Evolutionary conservation across 2,797 vertebrate genomes (phyloP), one percentile per base, ranked within the genome.

Genomic region (Urosaurus nigricauda): DNA sequence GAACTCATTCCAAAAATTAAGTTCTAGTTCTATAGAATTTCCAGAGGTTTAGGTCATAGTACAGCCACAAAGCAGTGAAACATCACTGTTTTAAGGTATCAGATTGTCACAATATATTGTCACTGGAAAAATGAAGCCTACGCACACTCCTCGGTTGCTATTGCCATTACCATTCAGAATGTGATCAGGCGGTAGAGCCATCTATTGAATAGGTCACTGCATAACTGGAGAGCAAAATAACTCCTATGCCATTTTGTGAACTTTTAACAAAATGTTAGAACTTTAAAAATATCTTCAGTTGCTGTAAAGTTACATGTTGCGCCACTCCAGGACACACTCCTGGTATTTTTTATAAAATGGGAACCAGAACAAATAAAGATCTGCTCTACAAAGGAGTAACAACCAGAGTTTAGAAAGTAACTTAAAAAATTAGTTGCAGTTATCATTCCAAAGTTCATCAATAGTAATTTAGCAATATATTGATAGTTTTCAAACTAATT

Each of bases 221-320:
- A 32, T 47, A 63, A 75, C 14, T 29, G 56, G 75, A 37, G 40
- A 29, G 32, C 29, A 51, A 65, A 74, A 75, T 7, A 63, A 47
- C 19, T 65, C 71, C 56, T 51, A 13, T 75, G 79, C 13, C 70
- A 77, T 83, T 83, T 51, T 53, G 56, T 63, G 80, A 83, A 63
- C 35, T 83, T 87, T 82, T 82, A 85, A 51, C 3, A 73, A 74
- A 82, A 75, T 35, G 56, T 51, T 60, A 35, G 53, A 75, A 37
- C 40, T 87, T 81, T 82, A 21, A 73, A 82, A 74, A 63, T 60
- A 82, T 47, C 19, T 32, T 82, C 43, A 60, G 43, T 58, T 16
- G 3, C 40, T 60, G 35, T 86, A 40, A 37, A 16, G 7, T 47
- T 43, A 12, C n/a, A 40, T 63, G 21, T 60, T 81, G 7, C 21